Base-by-base conservation (phyloP, 2,113 vertebrate species). In the Ginglymostoma cirratum region DNA sequence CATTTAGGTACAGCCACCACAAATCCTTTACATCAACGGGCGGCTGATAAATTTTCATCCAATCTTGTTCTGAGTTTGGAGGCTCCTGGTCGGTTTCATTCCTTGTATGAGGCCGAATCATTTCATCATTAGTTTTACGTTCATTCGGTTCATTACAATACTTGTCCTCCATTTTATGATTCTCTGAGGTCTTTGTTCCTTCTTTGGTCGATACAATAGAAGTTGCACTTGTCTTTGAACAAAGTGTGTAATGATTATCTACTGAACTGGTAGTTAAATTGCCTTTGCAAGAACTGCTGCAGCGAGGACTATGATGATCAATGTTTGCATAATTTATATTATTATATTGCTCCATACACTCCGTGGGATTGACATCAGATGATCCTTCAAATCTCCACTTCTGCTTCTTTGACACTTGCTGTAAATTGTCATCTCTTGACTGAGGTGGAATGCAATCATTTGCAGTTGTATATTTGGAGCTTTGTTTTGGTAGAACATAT, bases 1-100 rank as follows among this genome's bases (percentile, higher is more conserved):
- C 94, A 19, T 95, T 95, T 17, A 95, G 69, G 69, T 95, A 95
- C 67, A 95, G 94, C 94, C 94, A 95, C 94, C 94, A 95, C 67
- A 95, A 34, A 34, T 95, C 94, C 69, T 95, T 95, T 48, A 95
- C 38, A 70, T 95, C 94, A 19, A 72, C 67, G 34, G 23, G 45
- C 27, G 67, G 94, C 69, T 95, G 67, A 72, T 52, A 95, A 30
- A 52, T 27, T 38, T 72, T 95, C 94, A 95, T 95, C 94, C 94
- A 95, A 17, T 95, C 69, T 70, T 70, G 94, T 70, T 95, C 94
- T 0, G 94, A 34, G 5, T 19, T 52, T 45, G 94, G 27, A 8
- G 94, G 21, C 42, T 70, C 67, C 94, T 52, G 94, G 24, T 70
- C 69, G 1, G 69, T 34, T 52, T 95, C 94, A 34, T 52, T 48